Evolutionary conservation across 2,113 vertebrate species (phyloP).

Genomic region (Stegastes partitus): DNA sequence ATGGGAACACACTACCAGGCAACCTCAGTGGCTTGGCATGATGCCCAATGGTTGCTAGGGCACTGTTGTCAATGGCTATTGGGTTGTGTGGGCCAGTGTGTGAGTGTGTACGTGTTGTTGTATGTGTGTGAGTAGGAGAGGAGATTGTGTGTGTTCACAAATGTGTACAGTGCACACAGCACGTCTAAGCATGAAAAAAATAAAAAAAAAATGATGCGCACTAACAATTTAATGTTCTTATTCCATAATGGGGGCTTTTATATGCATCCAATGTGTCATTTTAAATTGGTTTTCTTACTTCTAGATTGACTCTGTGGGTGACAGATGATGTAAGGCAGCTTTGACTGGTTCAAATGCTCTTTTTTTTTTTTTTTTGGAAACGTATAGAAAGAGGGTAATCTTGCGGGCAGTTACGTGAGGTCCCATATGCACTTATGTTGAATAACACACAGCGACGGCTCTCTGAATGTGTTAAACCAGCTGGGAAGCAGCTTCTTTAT

Average conservation of each 20-base stretch:
- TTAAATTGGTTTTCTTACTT: conserved; percentile 34
- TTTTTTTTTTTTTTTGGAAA: conserved; percentile 17
- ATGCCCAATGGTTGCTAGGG: conserved; percentile 87
- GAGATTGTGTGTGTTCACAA: conserved; percentile 5
- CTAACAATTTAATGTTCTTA: conserved; percentile 39
- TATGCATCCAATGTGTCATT: conserved; percentile 7
- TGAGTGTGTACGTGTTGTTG: conserved; percentile 44
- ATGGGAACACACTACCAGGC: conserved; percentile 85
- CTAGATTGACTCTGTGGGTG: conserved; percentile 34
- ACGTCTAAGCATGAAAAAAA: conserved; percentile 13
- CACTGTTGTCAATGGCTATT: conserved; percentile 83
- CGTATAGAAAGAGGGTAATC: conserved; percentile 24
- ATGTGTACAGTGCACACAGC: not conserved
- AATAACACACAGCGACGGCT: conserved; percentile 41
- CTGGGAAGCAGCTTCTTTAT: conserved; percentile 31
- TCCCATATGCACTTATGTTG: conserved; percentile 43
- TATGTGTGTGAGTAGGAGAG: conserved; percentile 30
- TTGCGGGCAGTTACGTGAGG: conserved; percentile 33
- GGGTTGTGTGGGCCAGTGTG: conserved; percentile 73
- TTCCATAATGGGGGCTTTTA: conserved; percentile 34
- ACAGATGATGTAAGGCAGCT: conserved; percentile 29
- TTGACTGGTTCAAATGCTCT: conserved; percentile 7
- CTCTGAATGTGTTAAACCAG: conserved; percentile 26
- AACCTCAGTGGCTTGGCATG: conserved; percentile 84
- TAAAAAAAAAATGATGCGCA: too few relatives aligned